These are phyloP conservation scores for Rhamphomyia laevipes DNA, from an alignment of 2,888 invertebrate species.

Conservation along the genomic window DNA sequence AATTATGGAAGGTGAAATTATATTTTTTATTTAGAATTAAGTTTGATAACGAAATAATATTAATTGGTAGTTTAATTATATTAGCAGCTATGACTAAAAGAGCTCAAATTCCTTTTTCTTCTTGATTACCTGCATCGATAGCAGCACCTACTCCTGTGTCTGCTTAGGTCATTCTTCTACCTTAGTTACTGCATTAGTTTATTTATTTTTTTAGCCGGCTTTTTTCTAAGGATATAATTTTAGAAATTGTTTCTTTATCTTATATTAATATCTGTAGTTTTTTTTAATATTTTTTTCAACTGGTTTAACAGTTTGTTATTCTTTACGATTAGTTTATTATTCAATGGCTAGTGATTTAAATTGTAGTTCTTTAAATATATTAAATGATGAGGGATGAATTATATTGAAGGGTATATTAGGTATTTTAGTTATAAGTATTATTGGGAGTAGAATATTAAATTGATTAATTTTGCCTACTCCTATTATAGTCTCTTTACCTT, in stretches of 20 bases:
- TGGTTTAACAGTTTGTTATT: constrained; percentile 46
- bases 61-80: constrained; percentile 37
- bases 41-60: constrained; percentile 36
- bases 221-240: constrained; percentile 54
- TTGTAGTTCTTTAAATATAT: constrained; percentile 39
- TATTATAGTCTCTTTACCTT: constrained; percentile 44
- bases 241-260: constrained; percentile 44
- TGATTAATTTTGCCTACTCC: constrained; percentile 45
- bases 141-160: too few species aligned
- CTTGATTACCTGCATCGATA: too few species aligned
- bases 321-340: constrained; percentile 45
- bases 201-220: constrained; percentile 51
- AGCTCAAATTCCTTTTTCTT: too few species aligned
- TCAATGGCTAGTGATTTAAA: constrained; percentile 41
- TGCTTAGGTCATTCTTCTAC: too few species aligned
- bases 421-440: constrained; percentile 27
- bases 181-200: too few species aligned
- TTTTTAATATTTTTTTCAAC: constrained; percentile 43
- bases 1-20: constrained; percentile 45
- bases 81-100: too few species aligned
- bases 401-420: constrained; percentile 40
- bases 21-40: constrained; percentile 42
- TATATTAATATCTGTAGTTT: too few species aligned
- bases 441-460: constrained; percentile 43
- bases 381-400: constrained; percentile 40